Percentiles rank a stretch among this genome's conserved stretches.
These are phyloP conservation scores for Sesia bembeciformis DNA, from an alignment of 2,888 invertebrate species.

Conservation along the genomic window DNA sequence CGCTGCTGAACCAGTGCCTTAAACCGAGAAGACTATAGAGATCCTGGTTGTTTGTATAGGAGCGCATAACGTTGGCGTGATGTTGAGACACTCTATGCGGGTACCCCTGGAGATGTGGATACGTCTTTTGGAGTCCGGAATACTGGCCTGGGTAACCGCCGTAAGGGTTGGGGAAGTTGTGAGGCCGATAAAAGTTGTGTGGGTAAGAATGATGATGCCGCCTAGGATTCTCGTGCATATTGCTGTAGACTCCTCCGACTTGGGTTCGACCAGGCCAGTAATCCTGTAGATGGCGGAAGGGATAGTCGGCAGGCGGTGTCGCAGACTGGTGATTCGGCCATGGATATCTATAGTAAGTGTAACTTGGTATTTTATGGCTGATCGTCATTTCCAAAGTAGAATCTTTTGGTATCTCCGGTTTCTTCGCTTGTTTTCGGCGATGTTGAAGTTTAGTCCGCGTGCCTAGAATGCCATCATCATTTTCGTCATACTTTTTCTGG, in stretches of 20 bases:
- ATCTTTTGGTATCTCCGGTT: conserved; percentile 25
- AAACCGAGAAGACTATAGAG: conserved; percentile 62
- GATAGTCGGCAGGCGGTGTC: conserved; percentile 54
- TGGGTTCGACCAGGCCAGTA: conserved; percentile 59
- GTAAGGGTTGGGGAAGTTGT: conserved; percentile 24
- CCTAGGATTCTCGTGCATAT: conserved; percentile 51
- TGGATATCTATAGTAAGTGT: conserved; percentile 48
- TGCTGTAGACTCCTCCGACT: conserved; percentile 53
- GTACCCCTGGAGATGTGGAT: conserved; percentile 40
- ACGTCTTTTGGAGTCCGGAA: conserved; percentile 31
- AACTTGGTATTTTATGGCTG: conserved; percentile 16
- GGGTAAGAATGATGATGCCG: conserved; percentile 64
- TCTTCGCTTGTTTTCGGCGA: conserved; percentile 48
- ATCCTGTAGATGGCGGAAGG: conserved; percentile 61
- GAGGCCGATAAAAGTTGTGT: conserved; percentile 40
- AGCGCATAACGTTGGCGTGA: conserved; percentile 33
- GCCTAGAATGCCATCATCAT: conserved; percentile 53
- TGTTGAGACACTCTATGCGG: conserved; percentile 39
- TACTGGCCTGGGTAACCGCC: conserved; percentile 24
- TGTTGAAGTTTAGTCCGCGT: conserved; percentile 63
- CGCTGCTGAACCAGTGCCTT: conserved; percentile 66
- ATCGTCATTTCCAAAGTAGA: conserved; percentile 12
- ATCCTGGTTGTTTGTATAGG: conserved; percentile 47
- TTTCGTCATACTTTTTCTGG: conserved; percentile 36
- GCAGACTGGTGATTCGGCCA: conserved; percentile 54